Conservation (phyloP, 2,113 vertebrate species). For the Pyrgilauda ruficollis region DNA sequence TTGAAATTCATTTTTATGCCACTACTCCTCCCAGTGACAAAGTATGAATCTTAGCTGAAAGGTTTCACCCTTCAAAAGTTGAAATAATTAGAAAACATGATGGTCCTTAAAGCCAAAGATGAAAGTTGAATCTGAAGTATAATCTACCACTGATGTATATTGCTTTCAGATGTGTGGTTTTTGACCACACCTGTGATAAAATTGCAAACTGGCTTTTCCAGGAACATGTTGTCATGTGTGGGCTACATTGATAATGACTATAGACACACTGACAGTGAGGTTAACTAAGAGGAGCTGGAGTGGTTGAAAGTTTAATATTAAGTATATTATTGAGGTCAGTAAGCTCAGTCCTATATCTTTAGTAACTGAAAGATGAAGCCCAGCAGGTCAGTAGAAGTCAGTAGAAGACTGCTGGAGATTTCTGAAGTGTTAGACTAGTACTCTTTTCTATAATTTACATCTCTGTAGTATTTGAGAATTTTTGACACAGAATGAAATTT, state of each 20-base stretch:
- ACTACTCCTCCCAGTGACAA: background rate
- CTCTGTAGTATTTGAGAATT: background rate
- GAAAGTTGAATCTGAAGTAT: background rate
- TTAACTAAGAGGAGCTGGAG: background rate
- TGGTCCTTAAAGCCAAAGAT: background rate
- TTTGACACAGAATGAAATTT: background rate
- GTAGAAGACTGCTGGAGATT: background rate
- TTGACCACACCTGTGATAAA: background rate
- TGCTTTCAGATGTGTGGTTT: background rate
- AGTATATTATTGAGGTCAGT: background rate
- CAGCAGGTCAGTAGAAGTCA: background rate
- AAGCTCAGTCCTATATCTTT: background rate
- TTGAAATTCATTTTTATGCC: background rate
- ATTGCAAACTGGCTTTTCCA: background rate
- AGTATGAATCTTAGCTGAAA: background rate
- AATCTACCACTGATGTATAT: background rate
- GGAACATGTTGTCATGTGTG: background rate
- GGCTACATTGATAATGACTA: background rate
- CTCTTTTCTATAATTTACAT: background rate
- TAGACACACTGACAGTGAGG: background rate
- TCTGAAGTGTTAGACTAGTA: background rate
- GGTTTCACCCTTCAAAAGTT: background rate
- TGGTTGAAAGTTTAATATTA: background rate
- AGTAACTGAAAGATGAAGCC: background rate
- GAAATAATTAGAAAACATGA: background rate